These are phyloP conservation scores for Hypselothyrea guttata DNA, from an alignment of 2,888 invertebrate species.

Conservation along the genomic window DNA sequence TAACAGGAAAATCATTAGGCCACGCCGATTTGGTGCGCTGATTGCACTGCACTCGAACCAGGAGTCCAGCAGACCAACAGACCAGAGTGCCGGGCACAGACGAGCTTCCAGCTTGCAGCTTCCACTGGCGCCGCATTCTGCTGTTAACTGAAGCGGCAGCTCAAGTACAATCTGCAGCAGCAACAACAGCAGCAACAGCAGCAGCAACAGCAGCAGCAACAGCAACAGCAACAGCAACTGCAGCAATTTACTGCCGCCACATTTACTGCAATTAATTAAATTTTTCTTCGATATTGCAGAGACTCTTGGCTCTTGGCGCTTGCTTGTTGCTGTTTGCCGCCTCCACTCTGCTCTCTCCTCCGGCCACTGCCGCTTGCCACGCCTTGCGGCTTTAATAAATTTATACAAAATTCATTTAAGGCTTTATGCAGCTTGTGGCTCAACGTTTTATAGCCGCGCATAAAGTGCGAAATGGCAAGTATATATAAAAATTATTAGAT, in stretches of 20 bases:
- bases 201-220: conserved; percentile 14
- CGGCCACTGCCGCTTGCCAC: conserved; percentile 8
- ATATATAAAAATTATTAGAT: background rate
- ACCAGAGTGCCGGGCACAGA: too few relatives aligned
- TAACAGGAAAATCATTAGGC: conserved; percentile 78
- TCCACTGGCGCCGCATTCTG: conserved; percentile 21
- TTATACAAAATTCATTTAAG: conserved; percentile 57
- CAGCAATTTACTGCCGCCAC: conserved; percentile 36
- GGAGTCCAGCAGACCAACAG: background rate
- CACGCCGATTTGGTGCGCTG: conserved; percentile 72
- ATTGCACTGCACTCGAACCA: conserved; percentile 58
- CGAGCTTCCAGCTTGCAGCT: background rate
- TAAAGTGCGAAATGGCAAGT: background rate
- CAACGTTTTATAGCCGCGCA: background rate
- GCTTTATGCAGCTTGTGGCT: conserved; percentile 9
- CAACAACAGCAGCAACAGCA: conserved; percentile 26
- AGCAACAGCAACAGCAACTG: conserved; percentile 28
- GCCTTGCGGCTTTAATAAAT: conserved; percentile 67
- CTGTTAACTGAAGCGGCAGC: conserved; percentile 9
- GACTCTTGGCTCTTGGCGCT: too few relatives aligned
- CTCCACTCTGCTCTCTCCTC: conserved; percentile 1
- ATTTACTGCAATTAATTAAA: conserved; percentile 71
- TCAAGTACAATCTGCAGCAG: conserved; percentile 12
- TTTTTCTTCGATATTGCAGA: conserved; percentile 39
- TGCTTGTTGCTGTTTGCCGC: conserved; percentile 30